A percentile compares a stretch with the other conserved stretches of the same genome.
phyloP scores from a whole-genome alignment of 2,888 invertebrate species.

The Panopea generosa region DNA sequence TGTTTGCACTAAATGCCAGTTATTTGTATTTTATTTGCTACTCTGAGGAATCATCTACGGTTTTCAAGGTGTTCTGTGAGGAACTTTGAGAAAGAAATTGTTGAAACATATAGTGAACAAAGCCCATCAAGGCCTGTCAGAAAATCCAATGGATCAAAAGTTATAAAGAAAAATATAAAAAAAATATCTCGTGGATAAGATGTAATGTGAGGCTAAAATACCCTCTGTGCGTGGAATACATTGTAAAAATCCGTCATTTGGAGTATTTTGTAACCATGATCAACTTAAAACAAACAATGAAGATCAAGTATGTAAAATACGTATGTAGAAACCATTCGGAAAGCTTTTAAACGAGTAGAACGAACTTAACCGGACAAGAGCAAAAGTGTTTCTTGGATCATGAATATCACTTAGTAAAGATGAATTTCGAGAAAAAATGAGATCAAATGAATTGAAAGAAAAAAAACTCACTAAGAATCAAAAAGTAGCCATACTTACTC shows the following conservation, averaged over 20 bases:
- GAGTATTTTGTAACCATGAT: too few species aligned
- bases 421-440: neutral
- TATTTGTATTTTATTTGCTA: constrained; percentile 30
- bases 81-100: constrained; percentile 8
- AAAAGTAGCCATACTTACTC: neutral
- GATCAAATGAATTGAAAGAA: neutral
- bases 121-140: constrained; percentile 5
- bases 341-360: too few species aligned
- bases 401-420: constrained; percentile 9
- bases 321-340: neutral
- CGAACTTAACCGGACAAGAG: constrained; percentile 30
- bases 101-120: constrained; percentile 1
- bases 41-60: constrained; percentile 31
- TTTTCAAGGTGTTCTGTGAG: constrained; percentile 21
- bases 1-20: constrained; percentile 26
- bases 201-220: constrained; percentile 23
- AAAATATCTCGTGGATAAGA: constrained; percentile 5
- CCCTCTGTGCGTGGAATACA: constrained; percentile 16
- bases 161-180: constrained; percentile 6
- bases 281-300: too few species aligned
- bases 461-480: neutral
- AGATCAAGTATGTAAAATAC: neutral
- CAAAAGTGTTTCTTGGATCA: constrained; percentile 35
- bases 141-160: neutral
- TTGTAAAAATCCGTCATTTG: too few species aligned